phyloP scores from a whole-genome alignment of 2,888 invertebrate species.

The Melinopterus prodromus region DNA sequence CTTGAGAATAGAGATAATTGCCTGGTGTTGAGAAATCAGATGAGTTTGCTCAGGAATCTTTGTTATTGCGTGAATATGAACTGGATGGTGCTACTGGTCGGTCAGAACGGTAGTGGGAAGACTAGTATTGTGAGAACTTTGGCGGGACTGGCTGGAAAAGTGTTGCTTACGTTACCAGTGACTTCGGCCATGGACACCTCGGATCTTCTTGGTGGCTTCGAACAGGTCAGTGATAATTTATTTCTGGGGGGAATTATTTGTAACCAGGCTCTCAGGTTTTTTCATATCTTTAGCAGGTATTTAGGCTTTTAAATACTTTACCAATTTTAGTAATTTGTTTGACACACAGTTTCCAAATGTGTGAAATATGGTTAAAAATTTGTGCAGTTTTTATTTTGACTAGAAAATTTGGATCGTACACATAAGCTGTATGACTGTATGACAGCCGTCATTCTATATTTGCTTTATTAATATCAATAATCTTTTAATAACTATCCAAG shows the following conservation, averaged over 20 bases:
- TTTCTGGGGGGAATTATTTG: background rate
- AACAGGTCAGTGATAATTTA: constrained; percentile 75
- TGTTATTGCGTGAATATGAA: constrained; percentile 89
- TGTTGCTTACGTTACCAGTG: constrained; percentile 79
- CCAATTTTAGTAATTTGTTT: background rate
- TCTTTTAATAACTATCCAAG: no score
- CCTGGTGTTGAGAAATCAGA: constrained; percentile 67
- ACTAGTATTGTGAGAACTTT: constrained; percentile 79
- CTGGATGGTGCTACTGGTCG: constrained; percentile 90
- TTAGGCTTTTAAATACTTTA: no score
- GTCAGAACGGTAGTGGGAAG: constrained; percentile 81
- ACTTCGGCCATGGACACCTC: constrained; percentile 95
- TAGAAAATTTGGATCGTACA: no score
- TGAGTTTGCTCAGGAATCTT: constrained; percentile 77
- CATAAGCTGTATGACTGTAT: no score
- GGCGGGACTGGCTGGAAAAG: constrained; percentile 77
- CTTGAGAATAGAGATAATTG: constrained; percentile 54
- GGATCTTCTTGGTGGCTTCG: constrained; percentile 96
- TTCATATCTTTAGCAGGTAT: no score
- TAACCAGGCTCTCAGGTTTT: background rate
- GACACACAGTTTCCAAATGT: background rate
- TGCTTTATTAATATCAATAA: no score
- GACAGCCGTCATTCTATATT: no score
- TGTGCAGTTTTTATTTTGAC: no score
- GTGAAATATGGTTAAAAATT: background rate